A percentile compares a stretch with the other conserved stretches of the same genome.
phyloP scores from a whole-genome alignment of 2,888 invertebrate genomes.

The Caenorhabditis virilis region DNA sequence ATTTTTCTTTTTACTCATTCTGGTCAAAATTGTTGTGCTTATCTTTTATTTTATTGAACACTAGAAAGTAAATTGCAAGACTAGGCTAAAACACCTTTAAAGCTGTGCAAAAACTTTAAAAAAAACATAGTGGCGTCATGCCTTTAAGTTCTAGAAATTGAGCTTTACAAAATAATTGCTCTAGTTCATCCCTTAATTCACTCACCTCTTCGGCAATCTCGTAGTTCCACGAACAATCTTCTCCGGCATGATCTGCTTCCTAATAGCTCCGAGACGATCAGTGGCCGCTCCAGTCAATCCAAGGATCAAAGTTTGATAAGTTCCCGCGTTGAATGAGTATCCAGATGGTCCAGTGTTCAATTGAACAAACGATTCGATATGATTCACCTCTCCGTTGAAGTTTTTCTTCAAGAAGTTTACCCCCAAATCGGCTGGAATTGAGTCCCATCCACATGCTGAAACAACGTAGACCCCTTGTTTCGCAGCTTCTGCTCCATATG shows the following conservation, averaged over 20 bases:
- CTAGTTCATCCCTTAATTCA: slow-evolving; percentile 33
- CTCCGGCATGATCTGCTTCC: slow-evolving; percentile 63
- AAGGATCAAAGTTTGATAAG: slow-evolving; percentile 86
- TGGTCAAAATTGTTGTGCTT: no score
- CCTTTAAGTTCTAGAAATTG: no score
- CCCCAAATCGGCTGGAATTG: slow-evolving; percentile 85
- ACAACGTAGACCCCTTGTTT: slow-evolving; percentile 79
- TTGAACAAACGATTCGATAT: slow-evolving; percentile 66
- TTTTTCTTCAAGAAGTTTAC: slow-evolving; percentile 79
- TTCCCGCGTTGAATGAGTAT: slow-evolving; percentile 79
- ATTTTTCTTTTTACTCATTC: no score
- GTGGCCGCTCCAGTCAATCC: slow-evolving; percentile 72
- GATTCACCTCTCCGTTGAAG: slow-evolving; percentile 75
- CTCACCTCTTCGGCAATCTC: slow-evolving; percentile 41
- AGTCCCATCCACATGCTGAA: slow-evolving; percentile 77
- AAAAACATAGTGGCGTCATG: no score
- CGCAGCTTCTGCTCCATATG: slow-evolving; percentile 76
- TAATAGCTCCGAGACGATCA: slow-evolving; percentile 58
- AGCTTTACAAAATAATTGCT: no score
- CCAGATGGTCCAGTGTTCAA: slow-evolving; percentile 69
- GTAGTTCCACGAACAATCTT: slow-evolving; percentile 37
- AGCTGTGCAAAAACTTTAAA: no score
- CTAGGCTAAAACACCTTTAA: no score
- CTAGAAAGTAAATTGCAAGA: no score
- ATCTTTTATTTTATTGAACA: no score